Percentiles rank a stretch among this genome's conserved stretches.
Conservation (phyloP, 2,113 vertebrate genomes). For the Hippotragus niger region DNA sequence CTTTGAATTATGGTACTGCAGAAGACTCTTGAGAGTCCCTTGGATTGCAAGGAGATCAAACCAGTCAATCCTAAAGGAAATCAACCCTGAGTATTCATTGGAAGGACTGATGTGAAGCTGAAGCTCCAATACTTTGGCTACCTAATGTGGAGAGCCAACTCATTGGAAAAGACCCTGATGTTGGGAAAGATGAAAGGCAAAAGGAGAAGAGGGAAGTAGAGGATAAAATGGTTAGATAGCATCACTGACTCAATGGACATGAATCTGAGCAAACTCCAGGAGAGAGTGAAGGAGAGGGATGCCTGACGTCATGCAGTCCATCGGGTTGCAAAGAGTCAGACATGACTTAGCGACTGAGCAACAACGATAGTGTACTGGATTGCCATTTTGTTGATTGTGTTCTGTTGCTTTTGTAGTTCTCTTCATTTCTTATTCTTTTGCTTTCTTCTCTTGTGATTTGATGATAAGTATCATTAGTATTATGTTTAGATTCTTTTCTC, state of each 20-base stretch:
- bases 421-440: neutral
- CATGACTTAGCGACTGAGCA: neutral
- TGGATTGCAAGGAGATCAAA: neutral
- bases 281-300: neutral
- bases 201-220: neutral
- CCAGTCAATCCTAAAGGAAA: neutral
- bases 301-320: neutral
- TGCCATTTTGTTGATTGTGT: neutral
- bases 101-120: neutral
- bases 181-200: neutral
- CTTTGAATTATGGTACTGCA: neutral
- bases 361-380: neutral
- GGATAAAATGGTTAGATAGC: neutral
- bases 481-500: neutral
- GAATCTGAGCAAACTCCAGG: neutral
- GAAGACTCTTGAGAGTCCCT: neutral
- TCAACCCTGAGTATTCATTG: neutral
- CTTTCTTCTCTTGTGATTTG: neutral
- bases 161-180: neutral
- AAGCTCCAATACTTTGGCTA: neutral
- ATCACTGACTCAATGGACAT: neutral
- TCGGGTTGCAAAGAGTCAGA: neutral
- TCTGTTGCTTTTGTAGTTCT: neutral
- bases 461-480: neutral
- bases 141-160: neutral